Percentiles rank a stretch among this genome's conserved stretches.
These are phyloP conservation scores for Amphilophus citrinellus DNA, from an alignment of 2,113 vertebrate species.

Conservation along the genomic window DNA sequence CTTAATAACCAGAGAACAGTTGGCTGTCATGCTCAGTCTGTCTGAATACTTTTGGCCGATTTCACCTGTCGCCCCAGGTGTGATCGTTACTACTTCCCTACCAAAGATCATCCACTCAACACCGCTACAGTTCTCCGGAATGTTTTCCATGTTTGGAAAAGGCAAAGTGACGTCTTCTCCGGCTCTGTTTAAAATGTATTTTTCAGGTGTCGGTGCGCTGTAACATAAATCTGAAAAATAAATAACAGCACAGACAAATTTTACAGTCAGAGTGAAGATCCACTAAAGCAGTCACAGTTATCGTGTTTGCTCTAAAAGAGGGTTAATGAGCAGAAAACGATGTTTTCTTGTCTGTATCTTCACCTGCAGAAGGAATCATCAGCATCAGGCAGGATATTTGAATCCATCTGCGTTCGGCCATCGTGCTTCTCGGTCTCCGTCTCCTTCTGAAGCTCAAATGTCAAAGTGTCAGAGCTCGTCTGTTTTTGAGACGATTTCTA, in stretches of 20 bases:
- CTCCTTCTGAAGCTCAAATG: not conserved
- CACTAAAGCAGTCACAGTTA: not conserved
- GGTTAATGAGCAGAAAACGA: not conserved
- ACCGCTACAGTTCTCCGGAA: not conserved
- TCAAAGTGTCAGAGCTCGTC: not conserved
- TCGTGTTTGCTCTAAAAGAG: not conserved
- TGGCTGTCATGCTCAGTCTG: conserved; percentile 18
- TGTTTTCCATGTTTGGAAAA: not conserved
- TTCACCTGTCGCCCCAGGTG: rapidly evolving
- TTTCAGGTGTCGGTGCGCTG: not conserved
- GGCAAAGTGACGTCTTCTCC: conserved; percentile 20
- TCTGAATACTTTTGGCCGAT: not conserved
- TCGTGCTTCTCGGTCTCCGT: not conserved
- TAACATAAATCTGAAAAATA: not conserved
- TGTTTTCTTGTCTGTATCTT: not conserved
- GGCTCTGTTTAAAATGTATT: not conserved
- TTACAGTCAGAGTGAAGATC: not conserved
- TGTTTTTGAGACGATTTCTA: not conserved
- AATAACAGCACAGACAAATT: not conserved
- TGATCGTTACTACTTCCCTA: not conserved
- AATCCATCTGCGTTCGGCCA: not conserved
- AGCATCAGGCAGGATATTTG: not conserved
- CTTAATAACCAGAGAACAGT: conserved; percentile 47
- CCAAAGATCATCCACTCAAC: not conserved
- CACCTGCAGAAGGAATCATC: conserved; percentile 7